Base-by-base conservation (phyloP, 1,140 invertebrate species). In the Bombyx mandarina region DNA sequence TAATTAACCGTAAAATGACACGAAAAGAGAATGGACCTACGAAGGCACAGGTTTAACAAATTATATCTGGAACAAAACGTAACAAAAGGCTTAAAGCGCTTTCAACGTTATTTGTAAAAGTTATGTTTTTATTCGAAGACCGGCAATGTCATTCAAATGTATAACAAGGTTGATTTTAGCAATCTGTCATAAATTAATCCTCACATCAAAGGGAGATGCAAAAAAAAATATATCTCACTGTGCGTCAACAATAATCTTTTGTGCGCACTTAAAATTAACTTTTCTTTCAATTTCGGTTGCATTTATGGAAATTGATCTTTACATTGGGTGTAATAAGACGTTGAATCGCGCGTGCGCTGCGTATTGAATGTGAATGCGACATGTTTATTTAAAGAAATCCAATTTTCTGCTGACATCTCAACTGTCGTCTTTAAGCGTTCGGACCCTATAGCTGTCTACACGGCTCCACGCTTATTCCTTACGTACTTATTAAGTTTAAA, bases 381-480 rank as follows among this genome's bases (percentile, higher is more conserved):
- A 85, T 87, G 82, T 87, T 87, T 87, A 87, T 85, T 84, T 85
- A 85, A 79, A 78, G 69, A 85, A 85, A 87, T 85, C 84, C 84
- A 84, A 87, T 87, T 87, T 87, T 85, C 82, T 87, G 81, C 79
- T 82, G 84, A 84, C 84, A 81, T 85, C 74, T 85, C 79, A 85
- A 82, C 79, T 87, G 84, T 87, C 82, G 79, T 76, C 84, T 85
- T 87, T 87, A 84, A 82, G 68, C 75, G 76, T 70, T 75, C 68
- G 71, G 72, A 69, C 73, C 26, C 77, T 78, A 75, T 79, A 65
- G 68, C 72, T 79, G 83, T 86, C 82, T 77, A 65, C 74, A 75
- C 66, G 68, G 75, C 82, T 82, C 81, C 77, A 83, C 75, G 77
- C 73, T 79, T 77, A 79, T 75, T 81, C 69, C 71, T 82, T 70